Conservation (phyloP, 2,113 vertebrate genomes). For the Lathamus discolor region DNA sequence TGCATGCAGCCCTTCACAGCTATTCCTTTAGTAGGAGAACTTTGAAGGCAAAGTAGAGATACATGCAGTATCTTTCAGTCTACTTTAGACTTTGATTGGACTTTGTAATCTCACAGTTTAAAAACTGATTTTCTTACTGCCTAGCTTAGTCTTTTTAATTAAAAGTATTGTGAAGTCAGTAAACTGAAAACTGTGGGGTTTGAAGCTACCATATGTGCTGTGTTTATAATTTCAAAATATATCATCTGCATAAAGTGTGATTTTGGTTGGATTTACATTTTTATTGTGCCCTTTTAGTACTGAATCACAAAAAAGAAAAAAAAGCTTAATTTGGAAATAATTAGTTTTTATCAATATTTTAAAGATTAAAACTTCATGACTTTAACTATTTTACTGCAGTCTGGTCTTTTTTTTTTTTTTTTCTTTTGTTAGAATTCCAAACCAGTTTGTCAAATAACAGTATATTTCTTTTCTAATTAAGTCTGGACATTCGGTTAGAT, state of each 20-base stretch:
- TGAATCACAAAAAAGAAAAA: neutral
- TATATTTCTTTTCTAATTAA: neutral
- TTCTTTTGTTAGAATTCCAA: neutral
- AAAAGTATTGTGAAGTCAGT: slow-evolving; percentile 24
- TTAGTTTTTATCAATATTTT: neutral
- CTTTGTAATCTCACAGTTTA: neutral
- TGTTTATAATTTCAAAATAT: slow-evolving; percentile 28
- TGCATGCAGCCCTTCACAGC: neutral
- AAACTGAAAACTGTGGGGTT: neutral
- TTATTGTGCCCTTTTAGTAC: neutral
- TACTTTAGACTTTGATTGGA: neutral
- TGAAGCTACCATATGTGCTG: slow-evolving; percentile 3
- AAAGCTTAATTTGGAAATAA: neutral
- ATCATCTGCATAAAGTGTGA: neutral
- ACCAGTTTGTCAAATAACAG: neutral
- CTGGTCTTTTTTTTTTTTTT: neutral
- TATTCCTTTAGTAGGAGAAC: neutral
- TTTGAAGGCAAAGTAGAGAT: neutral
- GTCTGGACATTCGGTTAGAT: neutral
- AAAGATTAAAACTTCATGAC: neutral
- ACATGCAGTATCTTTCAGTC: neutral
- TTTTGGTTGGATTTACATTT: slow-evolving; percentile 51
- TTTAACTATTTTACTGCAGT: neutral
- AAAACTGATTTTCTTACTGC: neutral
- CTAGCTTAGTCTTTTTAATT: slow-evolving; percentile 1